phyloP scores from a whole-genome alignment of 2,797 vertebrate species.

The Rhabdophis nuchalis region DNA sequence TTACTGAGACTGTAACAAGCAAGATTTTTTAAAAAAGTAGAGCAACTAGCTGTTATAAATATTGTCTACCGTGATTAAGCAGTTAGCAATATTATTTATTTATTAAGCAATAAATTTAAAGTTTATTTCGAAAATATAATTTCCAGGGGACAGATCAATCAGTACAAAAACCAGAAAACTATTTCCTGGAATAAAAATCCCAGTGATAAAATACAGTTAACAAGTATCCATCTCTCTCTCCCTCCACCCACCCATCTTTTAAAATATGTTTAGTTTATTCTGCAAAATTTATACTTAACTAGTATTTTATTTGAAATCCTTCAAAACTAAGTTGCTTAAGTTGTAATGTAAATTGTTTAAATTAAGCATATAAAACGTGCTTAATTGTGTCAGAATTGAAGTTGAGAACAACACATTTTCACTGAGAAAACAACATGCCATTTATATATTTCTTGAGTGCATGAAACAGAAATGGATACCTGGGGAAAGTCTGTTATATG shows the following conservation, averaged over 20 bases:
- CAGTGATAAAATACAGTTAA: conserved; percentile 62
- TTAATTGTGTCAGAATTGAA: background rate
- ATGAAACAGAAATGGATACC: background rate
- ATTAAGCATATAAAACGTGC: background rate
- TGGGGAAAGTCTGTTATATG: background rate
- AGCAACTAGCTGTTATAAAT: conserved; percentile 77
- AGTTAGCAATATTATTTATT: too few relatives aligned
- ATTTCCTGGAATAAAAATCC: conserved; percentile 46
- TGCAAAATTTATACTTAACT: background rate
- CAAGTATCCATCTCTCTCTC: background rate
- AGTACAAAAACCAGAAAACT: conserved; percentile 63
- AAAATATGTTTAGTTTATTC: background rate
- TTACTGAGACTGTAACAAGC: conserved; percentile 71
- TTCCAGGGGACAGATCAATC: conserved; percentile 76
- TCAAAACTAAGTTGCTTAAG: background rate
- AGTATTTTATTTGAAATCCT: fast-evolving
- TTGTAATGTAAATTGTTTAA: background rate
- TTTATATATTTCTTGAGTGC: background rate
- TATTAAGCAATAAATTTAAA: too few relatives aligned
- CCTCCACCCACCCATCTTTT: background rate
- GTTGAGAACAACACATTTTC: background rate
- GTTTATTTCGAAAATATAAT: conserved; percentile 78
- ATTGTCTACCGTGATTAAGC: conserved; percentile 80
- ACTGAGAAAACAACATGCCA: background rate
- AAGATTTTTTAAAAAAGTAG: conserved; percentile 70